Conservation (phyloP, 2,888 invertebrate genomes). For the Plagodis dolabraria region DNA sequence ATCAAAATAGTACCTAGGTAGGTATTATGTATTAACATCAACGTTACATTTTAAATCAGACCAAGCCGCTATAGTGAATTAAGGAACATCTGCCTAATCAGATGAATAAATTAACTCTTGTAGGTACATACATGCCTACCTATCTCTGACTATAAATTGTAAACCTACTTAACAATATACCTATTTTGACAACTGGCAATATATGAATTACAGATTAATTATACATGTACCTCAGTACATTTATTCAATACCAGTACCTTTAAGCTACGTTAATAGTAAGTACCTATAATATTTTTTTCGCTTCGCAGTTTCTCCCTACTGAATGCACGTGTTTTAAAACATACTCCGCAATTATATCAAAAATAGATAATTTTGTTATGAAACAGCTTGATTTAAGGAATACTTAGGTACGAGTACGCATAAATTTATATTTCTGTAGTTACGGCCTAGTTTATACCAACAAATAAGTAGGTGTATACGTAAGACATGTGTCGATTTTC, state of each 20-base stretch:
- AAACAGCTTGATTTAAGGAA: conserved; percentile 8
- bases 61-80: too few species aligned
- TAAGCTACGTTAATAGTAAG: conserved; percentile 7
- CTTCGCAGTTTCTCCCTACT: conserved; percentile 18
- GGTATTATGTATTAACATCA: neutral
- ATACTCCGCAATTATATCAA: conserved; percentile 7
- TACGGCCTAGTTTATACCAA: conserved; percentile 16
- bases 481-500: conserved; percentile 14
- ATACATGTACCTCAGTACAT: too few species aligned
- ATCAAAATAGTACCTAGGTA: neutral
- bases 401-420: neutral
- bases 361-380: conserved; percentile 7
- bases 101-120: too few species aligned
- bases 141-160: too few species aligned
- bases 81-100: too few species aligned
- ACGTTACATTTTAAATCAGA: neutral
- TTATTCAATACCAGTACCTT: neutral
- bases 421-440: conserved; percentile 7
- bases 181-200: neutral
- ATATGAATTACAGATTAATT: too few species aligned
- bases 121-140: too few species aligned
- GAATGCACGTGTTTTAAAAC: conserved; percentile 15
- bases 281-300: conserved; percentile 9
- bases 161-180: too few species aligned
- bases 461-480: neutral